Base-by-base conservation (phyloP, 1,140 invertebrate species). In the Luehdorfia chinensis region DNA sequence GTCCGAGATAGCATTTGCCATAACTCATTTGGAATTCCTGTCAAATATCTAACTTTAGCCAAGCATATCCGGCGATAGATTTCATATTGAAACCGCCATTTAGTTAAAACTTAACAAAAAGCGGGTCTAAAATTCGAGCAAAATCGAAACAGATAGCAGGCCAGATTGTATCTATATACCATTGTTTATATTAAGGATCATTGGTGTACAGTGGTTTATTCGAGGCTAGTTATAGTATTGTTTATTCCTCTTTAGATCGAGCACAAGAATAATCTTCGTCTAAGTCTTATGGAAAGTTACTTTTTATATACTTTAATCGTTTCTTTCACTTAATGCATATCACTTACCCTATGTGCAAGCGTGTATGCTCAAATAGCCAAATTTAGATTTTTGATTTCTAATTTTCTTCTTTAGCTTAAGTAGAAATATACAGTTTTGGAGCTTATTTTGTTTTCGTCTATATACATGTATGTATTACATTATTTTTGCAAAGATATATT, bases 151-250 rank as follows among this genome's bases (percentile, higher is more conserved):
- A n/a, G n/a, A n/a, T 4, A 6, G n/a, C 15, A 34, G 16, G 8
- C 33, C 9, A n/a, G 16, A 4, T n/a, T n/a, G n/a, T n/a, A 19
- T 31, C 4, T 4, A 4, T 11, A 19, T 12, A 21, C 4, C 34
- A 21, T 37, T 37, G 50, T 66, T 70, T 70, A 70, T 66, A 70
- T 70, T 70, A 70, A 66, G 66, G 66, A 70, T 66, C 66, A 70
- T 66, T 41, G 19, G 55, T 53, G 41, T 53, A 36, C 14, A 37
- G 54, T 39, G 39, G 44, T 48, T 36, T 11, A 18, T 45, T 56
- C 31, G 59, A 60, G 59, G 66, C 58, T 69, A 65, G 48, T 39
- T 45, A 11, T 51, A 41, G 28, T 51, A 56, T 64, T 51, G 30
- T 32, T 30, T 49, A 34, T 25, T 25, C 27, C 19, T 39, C 23